Percentiles rank a stretch among this genome's conserved stretches.
These are phyloP conservation scores for Cnemophilus loriae DNA, from an alignment of 2,113 vertebrate species.

Conservation along the genomic window DNA sequence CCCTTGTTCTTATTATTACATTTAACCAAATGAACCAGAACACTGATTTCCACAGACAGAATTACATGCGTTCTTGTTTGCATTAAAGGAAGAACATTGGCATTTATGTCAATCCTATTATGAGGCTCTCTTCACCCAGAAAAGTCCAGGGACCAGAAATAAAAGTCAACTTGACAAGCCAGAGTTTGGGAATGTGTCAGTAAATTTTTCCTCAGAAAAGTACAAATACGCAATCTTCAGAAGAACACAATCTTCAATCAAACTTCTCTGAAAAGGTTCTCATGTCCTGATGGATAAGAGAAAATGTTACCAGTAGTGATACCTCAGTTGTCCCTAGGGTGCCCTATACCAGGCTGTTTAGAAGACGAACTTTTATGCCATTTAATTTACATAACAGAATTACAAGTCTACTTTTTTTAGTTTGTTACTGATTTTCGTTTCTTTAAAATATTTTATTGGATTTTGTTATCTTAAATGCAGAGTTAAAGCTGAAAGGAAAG, in stretches of 20 bases:
- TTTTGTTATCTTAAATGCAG: neutral
- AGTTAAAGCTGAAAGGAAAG: neutral
- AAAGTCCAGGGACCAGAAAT: neutral
- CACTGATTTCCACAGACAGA: neutral
- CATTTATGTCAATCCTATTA: neutral
- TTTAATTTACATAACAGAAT: neutral
- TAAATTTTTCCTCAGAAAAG: neutral
- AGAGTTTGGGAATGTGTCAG: neutral
- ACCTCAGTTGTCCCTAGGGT: neutral
- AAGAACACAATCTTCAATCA: neutral
- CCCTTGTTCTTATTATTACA: neutral
- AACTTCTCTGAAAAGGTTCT: neutral
- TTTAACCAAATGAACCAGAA: neutral
- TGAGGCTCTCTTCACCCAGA: neutral
- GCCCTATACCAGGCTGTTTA: fast-evolving
- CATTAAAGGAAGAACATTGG: neutral
- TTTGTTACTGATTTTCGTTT: neutral
- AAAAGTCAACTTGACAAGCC: neutral
- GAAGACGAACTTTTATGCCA: neutral
- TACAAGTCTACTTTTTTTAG: neutral
- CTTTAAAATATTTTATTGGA: neutral
- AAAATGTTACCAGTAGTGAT: neutral
- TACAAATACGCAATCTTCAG: neutral
- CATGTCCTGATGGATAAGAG: neutral
- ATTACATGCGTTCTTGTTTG: neutral